These are phyloP conservation scores for Pandemis heparana DNA, from an alignment of 2,888 invertebrate genomes.

Conservation along the genomic window DNA sequence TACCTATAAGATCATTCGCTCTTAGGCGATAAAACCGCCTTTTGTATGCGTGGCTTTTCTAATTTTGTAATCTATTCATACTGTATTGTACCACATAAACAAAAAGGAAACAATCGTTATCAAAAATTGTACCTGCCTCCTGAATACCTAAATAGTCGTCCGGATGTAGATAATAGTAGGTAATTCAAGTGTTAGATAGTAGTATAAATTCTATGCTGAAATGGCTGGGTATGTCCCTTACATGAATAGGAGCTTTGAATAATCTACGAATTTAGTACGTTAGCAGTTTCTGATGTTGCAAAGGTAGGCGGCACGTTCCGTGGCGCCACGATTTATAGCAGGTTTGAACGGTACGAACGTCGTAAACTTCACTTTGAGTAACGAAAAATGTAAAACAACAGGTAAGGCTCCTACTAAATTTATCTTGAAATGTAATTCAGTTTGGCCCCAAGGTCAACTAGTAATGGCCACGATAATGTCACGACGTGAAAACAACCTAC, in stretches of 20 bases:
- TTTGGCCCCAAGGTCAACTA: not conserved
- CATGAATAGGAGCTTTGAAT: constrained; percentile 33
- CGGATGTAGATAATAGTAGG: not conserved
- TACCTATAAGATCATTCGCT: no score
- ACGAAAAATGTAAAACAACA: constrained; percentile 21
- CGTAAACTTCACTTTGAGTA: constrained; percentile 38
- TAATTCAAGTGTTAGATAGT: constrained; percentile 4
- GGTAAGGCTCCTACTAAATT: constrained; percentile 2
- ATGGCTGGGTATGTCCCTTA: constrained; percentile 14
- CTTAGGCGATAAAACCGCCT: no score
- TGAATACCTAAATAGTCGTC: not conserved
- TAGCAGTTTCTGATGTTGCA: constrained; percentile 18
- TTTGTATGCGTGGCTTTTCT: no score
- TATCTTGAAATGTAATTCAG: not conserved
- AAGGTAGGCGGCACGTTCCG: constrained; percentile 34
- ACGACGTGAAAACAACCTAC: not conserved
- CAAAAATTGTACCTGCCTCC: not conserved
- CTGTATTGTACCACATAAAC: no score
- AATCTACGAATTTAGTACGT: constrained; percentile 34
- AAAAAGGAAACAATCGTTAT: no score
- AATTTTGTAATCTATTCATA: no score
- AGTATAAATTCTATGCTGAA: constrained; percentile 9
- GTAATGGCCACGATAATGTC: not conserved
- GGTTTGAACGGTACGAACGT: constrained; percentile 25
- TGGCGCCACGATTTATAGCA: constrained; percentile 27